Base-by-base conservation (phyloP, 2,113 vertebrate genomes). In the Coptodon bakossiorum region DNA sequence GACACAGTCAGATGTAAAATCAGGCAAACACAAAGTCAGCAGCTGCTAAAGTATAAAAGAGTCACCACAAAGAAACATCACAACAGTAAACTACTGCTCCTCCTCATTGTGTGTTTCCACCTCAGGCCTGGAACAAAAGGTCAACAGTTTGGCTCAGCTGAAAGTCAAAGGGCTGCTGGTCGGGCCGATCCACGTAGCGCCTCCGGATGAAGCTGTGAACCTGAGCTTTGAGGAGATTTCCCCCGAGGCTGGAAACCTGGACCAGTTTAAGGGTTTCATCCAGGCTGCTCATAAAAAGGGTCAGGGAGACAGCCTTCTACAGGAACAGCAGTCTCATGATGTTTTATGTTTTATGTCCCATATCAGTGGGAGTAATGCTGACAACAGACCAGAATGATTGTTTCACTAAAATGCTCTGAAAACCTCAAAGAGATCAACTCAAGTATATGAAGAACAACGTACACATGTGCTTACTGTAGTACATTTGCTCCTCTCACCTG, bases 151-250 rank as follows among this genome's bases (percentile, higher is more conserved):
- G 89, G 94, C 86, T 36, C 40, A 93, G n/a, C 93, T 98, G 86
- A 98, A 97, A 91, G 93, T 98, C 6, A 97, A 96, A 83, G 97
- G 96, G 19, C 6, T 98, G 54, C 92, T 98, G 19, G 29, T 98
- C 1, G 98, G 98, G 1, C 97, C 98, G 0, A 66, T 98, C 57
- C 97, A 98, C 45, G 76, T 92, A 3, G 97, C 96, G 10, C 84
- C 52, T 1, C 14, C 83, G 3, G 95, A 98, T 24, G 66, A 96
- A 0, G n/a, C 87, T 4, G 11, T 45, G 1, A 48, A 6, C 6
- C 96, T 98, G 6, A 36, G 94, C 11, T 93, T 98, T 17, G 50
- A 88, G 7, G 87, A 95, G n/a, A 89, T 98, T 4, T 94, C 96
- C 3, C 48, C 92, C 0, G 48, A 86, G 1, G 54, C 91, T 0